Evolutionary conservation across 2,888 invertebrate species (phyloP).

Genomic region (Bombyx huttoni): DNA sequence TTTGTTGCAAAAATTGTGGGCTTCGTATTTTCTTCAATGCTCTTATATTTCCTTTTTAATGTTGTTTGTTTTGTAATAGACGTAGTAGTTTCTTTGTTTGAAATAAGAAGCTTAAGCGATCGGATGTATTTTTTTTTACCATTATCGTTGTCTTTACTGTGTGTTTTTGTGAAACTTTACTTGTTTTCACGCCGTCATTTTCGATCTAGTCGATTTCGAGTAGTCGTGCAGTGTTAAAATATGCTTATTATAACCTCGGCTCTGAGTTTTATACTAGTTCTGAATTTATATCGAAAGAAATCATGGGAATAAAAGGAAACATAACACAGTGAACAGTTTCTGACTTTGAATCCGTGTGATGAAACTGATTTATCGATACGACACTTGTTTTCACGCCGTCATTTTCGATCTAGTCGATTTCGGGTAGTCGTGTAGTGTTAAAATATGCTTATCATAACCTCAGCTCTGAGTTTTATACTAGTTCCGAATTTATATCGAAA

Average conservation of each 20-base stretch:
- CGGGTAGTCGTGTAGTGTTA: too few relatives aligned
- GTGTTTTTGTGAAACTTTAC: neutral
- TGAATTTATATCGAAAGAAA: too few relatives aligned
- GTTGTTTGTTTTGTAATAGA: constrained; percentile 35
- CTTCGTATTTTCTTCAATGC: constrained; percentile 41
- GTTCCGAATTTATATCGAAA: too few relatives aligned
- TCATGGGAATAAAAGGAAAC: too few relatives aligned
- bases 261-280: too few relatives aligned
- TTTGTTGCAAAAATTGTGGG: constrained; percentile 51
- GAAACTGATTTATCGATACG: constrained; percentile 25
- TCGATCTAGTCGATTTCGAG: too few relatives aligned
- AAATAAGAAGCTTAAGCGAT: constrained; percentile 11
- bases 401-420: too few relatives aligned
- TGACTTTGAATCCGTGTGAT: constrained; percentile 13
- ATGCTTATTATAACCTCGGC: too few relatives aligned
- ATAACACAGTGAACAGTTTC: neutral
- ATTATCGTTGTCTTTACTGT: neutral
- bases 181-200: neutral
- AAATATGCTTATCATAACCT: too few relatives aligned
- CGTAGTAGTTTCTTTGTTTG: constrained; percentile 12
- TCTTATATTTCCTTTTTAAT: constrained; percentile 29
- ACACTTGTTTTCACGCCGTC: constrained; percentile 1
- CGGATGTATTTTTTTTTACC: constrained; percentile 6
- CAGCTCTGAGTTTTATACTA: too few relatives aligned
- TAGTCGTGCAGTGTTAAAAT: too few relatives aligned